These are phyloP conservation scores for Tursiops truncatus DNA, from an alignment of 2,113 vertebrate genomes.

Conservation along the genomic window DNA sequence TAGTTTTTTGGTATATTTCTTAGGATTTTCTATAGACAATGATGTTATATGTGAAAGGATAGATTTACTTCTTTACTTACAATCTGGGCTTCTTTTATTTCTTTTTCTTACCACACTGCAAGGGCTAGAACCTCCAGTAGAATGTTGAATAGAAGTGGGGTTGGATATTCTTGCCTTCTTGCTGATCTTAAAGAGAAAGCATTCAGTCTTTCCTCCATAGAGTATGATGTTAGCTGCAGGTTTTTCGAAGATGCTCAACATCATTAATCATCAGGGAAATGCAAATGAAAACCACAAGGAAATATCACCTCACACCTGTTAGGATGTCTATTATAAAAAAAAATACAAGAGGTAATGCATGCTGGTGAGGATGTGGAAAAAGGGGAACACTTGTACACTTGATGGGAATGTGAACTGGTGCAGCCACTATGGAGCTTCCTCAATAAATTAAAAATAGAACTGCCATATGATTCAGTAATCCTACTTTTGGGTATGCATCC, in stretches of 20 bases:
- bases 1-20: not conserved
- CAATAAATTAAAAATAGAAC: not conserved
- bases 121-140: not conserved
- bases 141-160: not conserved
- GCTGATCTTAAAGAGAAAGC: not conserved
- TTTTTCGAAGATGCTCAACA: not conserved
- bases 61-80: slow-evolving; percentile 23
- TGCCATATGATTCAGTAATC: not conserved
- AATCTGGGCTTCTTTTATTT: not conserved
- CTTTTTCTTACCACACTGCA: not conserved
- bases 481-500: not conserved
- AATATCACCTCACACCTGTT: not conserved
- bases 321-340: not conserved
- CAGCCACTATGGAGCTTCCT: not conserved
- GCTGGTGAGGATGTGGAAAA: not conserved
- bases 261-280: not conserved
- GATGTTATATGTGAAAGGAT: not conserved
- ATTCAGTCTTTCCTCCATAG: not conserved
- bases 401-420: not conserved
- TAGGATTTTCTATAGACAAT: not conserved
- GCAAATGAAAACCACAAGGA: not conserved
- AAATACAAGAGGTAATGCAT: not conserved
- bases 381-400: not conserved
- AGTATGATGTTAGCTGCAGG: not conserved
- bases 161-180: not conserved